phyloP scores from a whole-genome alignment of 2,888 invertebrate species.

The Eristalis tenax region DNA sequence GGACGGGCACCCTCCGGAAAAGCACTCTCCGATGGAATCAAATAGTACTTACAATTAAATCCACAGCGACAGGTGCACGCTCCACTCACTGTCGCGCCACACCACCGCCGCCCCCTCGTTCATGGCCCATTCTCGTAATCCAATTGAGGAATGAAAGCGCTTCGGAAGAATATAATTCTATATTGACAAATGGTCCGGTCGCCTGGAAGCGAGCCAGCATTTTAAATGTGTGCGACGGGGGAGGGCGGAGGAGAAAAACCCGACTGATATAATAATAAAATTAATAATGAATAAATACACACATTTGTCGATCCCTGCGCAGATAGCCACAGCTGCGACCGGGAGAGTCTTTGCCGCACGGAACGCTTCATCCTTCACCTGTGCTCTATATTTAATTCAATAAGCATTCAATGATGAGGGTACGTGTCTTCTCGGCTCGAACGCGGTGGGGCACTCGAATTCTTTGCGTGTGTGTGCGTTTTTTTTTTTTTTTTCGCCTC shows the following conservation, averaged over 20 bases:
- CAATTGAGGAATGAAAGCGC: constrained; percentile 37
- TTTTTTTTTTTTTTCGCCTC: not conserved
- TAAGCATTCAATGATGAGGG: constrained; percentile 59
- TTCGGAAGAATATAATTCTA: constrained; percentile 3
- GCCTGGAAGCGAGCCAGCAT: constrained; percentile 65
- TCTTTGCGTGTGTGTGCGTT: not conserved
- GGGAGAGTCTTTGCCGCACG: not conserved
- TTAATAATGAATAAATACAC: constrained; percentile 68
- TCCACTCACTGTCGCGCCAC: not conserved
- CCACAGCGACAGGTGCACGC: constrained; percentile 63
- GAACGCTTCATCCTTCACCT: constrained; percentile 52
- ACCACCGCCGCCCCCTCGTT: not conserved
- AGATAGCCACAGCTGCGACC: not conserved
- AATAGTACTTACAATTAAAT: constrained; percentile 64
- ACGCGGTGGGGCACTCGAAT: not conserved
- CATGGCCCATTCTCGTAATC: constrained; percentile 23
- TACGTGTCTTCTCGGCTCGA: constrained; percentile 41
- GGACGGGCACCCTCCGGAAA: not conserved
- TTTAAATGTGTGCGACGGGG: constrained; percentile 22
- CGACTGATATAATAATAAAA: constrained; percentile 60
- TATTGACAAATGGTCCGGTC: constrained; percentile 68
- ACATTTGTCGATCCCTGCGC: constrained; percentile 26
- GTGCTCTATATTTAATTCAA: constrained; percentile 67
- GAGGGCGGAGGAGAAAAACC: not conserved
- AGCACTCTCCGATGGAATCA: constrained; percentile 43